These are phyloP conservation scores for Coenonympha glycerion DNA, from an alignment of 2,888 invertebrate genomes.

Conservation along the genomic window DNA sequence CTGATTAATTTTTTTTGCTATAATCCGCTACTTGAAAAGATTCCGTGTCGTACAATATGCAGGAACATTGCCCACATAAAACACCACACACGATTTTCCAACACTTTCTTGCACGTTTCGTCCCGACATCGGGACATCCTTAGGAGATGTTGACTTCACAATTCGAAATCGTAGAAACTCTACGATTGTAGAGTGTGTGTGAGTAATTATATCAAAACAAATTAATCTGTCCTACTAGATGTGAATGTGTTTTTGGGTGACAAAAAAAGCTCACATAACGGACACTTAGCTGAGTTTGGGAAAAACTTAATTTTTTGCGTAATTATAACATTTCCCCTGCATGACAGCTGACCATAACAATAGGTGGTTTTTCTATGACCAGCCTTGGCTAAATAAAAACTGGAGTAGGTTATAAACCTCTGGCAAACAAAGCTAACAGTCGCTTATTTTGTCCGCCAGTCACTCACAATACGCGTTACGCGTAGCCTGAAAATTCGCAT, in stretches of 20 bases:
- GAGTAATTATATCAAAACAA: too few relatives aligned
- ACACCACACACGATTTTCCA: too few relatives aligned
- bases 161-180: too few relatives aligned
- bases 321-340: slow-evolving; percentile 13
- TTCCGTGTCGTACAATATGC: too few relatives aligned
- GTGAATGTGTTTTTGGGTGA: not conserved
- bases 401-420: slow-evolving; percentile 52
- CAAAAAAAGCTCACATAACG: not conserved
- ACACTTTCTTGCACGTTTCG: too few relatives aligned
- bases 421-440: slow-evolving; percentile 54
- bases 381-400: slow-evolving; percentile 58
- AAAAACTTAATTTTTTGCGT: not conserved
- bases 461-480: slow-evolving; percentile 41
- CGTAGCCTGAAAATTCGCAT: slow-evolving; percentile 46
- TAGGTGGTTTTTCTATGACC: slow-evolving; percentile 38
- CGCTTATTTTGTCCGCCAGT: slow-evolving; percentile 36
- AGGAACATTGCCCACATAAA: too few relatives aligned
- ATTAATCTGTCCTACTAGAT: too few relatives aligned
- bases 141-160: too few relatives aligned
- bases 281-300: not conserved
- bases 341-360: slow-evolving; percentile 33
- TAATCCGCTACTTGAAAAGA: too few relatives aligned
- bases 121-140: too few relatives aligned
- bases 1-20: too few relatives aligned
- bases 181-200: too few relatives aligned